Conservation (phyloP, 2,888 invertebrate species). For the Phragmatobia fuliginosa region DNA sequence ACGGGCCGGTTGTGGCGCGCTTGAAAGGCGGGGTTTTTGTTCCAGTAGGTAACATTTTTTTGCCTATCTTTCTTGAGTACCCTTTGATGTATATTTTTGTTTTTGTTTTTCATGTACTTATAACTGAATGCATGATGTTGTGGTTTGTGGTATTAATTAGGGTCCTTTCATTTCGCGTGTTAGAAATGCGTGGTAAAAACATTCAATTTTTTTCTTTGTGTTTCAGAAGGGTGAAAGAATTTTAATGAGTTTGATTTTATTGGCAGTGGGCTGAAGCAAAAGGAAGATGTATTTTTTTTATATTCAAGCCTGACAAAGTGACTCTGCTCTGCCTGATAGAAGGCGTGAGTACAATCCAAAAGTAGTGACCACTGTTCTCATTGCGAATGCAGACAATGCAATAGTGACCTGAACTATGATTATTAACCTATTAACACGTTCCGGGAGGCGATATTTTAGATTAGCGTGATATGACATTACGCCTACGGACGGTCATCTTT, state of each 20-base stretch:
- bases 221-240: constrained; percentile 61
- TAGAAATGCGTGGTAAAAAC: constrained; percentile 68
- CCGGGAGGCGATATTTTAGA: no score
- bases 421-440: no score
- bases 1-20: constrained; percentile 47
- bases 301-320: no score
- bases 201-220: constrained; percentile 54
- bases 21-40: constrained; percentile 58
- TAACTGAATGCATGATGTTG: constrained; percentile 50
- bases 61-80: constrained; percentile 62
- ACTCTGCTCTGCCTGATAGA: no score
- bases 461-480: no score
- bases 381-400: no score
- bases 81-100: constrained; percentile 53
- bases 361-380: no score
- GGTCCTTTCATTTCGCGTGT: constrained; percentile 68
- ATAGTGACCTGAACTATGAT: no score
- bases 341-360: no score
- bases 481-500: no score
- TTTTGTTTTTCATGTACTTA: constrained; percentile 9
- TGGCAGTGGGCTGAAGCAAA: background rate
- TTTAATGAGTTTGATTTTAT: constrained; percentile 60
- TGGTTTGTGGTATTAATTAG: constrained; percentile 77
- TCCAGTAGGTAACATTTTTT: constrained; percentile 64
- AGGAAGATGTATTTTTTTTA: no score